Evolutionary conservation across 2,888 invertebrate species (phyloP).

Genomic region (Ryuthela nishihirai): DNA sequence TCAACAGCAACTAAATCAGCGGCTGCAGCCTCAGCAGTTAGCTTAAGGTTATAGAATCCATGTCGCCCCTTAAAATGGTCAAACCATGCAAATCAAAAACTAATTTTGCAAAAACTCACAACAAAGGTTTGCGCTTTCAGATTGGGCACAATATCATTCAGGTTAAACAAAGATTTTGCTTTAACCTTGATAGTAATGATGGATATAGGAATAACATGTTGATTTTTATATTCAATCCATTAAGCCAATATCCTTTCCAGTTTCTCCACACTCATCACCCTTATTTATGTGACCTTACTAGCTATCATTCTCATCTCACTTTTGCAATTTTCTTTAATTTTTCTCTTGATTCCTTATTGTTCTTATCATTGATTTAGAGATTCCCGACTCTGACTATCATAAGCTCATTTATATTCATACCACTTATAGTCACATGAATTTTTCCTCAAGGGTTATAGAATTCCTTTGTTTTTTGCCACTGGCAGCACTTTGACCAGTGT

Average conservation of each 20-base stretch:
- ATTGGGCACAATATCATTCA: too few relatives aligned
- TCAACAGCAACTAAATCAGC: too few relatives aligned
- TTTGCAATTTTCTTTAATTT: neutral
- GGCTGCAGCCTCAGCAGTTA: too few relatives aligned
- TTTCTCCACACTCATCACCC: neutral
- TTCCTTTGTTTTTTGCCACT: neutral
- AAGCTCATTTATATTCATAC: neutral
- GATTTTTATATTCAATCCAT: neutral
- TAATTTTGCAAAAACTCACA: too few relatives aligned
- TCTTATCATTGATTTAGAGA: neutral
- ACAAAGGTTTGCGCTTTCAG: too few relatives aligned
- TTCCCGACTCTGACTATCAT: neutral
- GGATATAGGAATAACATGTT: neutral
- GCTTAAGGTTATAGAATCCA: too few relatives aligned
- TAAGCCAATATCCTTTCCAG: neutral
- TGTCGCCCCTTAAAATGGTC: too few relatives aligned
- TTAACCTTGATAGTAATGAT: neutral
- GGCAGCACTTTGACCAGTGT: neutral
- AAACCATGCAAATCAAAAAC: too few relatives aligned
- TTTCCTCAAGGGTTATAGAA: neutral
- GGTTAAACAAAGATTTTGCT: neutral
- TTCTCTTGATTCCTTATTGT: neutral
- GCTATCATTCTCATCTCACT: neutral
- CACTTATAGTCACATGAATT: neutral
- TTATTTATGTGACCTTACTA: neutral